These are phyloP conservation scores for Chlorospingus flavigularis DNA, from an alignment of 2,797 vertebrate genomes.

Conservation along the genomic window DNA sequence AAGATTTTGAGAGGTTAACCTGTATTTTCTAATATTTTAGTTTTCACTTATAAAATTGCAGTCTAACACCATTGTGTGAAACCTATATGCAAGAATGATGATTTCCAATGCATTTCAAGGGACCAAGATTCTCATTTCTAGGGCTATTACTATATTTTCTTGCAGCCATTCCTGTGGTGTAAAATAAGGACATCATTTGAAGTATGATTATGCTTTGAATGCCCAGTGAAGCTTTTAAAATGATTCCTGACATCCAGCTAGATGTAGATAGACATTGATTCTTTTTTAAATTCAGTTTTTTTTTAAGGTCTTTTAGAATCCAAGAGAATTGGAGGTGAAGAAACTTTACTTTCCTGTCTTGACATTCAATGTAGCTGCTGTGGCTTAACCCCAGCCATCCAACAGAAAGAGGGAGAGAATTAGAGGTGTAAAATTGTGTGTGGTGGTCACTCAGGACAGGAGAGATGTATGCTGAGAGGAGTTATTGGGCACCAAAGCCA, in stretches of 20 bases:
- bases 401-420: not conserved
- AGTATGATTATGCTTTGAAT: constrained; percentile 34
- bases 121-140: not conserved
- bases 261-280: not conserved
- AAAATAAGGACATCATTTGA: constrained; percentile 43
- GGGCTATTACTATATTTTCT: not conserved
- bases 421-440: not conserved
- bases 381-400: not conserved
- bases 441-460: not conserved
- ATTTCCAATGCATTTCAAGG: not conserved
- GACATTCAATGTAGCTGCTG: not conserved
- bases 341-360: not conserved
- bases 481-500: not conserved
- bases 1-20: not conserved
- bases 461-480: not conserved
- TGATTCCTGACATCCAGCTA: constrained; percentile 1
- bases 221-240: constrained; percentile 42
- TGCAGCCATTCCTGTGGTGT: not conserved
- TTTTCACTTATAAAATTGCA: constrained; percentile 8
- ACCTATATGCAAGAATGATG: not conserved
- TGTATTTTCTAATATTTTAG: constrained; percentile 41
- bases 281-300: not conserved
- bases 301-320: not conserved
- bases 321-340: not conserved
- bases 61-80: not conserved